Base-by-base conservation (phyloP, 2,888 invertebrate species). In the Meta bourneti region DNA sequence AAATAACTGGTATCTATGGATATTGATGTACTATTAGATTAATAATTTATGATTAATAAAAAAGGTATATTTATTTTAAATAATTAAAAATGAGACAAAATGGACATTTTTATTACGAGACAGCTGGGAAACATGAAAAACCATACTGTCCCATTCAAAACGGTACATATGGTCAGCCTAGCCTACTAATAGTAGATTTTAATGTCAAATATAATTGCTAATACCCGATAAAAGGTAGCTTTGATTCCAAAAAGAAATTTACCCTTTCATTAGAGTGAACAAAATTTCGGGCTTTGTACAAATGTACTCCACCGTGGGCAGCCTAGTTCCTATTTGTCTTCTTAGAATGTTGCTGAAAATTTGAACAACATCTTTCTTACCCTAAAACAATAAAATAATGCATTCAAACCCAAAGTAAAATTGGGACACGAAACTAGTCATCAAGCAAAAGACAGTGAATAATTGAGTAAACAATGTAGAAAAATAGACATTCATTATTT, bases 341-440 rank as follows among this genome's bases (percentile, higher is more conserved):
- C 99, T 97, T 94, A 99, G 96, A 94, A 99, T 98, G 96, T 99
- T 99, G 96, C 99, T 99, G 96, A 99, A 99, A 94, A 99, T 99
- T 95, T 99, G 98, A 93, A 99, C 99, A 93, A 99, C 99, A 96
- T 99, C 99, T 95, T 99, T 99, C 95, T 99, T 99, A 79, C 99
- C 99, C 97, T 99, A 79, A 77, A 51, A 54, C 75, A 77, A 13
- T 51, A 20, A 78, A 19, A 69, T 52, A 51, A 74, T 74, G n/a
- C 54, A 74, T 19, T 7, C 9, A 13, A 34, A 82, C 34, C 34
- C 34, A 34, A 34, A 4, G 4, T 34, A 69, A 1, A 69, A 11
- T 11, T 1, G 69, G 2, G 5, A 69, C 69, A 16, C 5, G 1
- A 69, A 69, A 69, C 5, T 16, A 16, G 1, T 2, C 34, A 74